Conservation (phyloP, 1,140 invertebrate genomes). For the Diachasma alloeum region DNA sequence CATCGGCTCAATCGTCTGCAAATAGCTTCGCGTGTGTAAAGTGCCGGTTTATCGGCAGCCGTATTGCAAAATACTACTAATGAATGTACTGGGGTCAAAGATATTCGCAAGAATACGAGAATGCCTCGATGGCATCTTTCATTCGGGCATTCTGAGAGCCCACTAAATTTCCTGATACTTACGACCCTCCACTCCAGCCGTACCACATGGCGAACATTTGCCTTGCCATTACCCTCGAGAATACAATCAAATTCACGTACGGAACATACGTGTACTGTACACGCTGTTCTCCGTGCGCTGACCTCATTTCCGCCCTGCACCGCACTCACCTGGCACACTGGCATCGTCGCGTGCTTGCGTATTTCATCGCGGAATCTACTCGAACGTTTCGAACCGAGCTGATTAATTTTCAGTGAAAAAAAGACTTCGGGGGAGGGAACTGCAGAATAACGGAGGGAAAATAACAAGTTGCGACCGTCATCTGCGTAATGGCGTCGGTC, state of each 20-base stretch:
- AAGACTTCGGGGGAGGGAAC: no score
- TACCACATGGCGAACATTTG: neutral
- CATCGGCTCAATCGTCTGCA: no score
- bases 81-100: no score
- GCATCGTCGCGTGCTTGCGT: neutral
- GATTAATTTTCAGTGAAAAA: neutral
- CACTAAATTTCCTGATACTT: neutral
- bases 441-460: neutral
- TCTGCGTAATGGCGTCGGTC: neutral
- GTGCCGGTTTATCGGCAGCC: no score
- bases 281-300: neutral
- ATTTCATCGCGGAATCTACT: neutral
- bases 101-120: no score
- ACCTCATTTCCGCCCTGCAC: constrained; percentile 12
- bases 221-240: neutral
- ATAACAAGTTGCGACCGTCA: no score
- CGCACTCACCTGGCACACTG: neutral
- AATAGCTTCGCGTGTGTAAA: no score
- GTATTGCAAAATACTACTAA: no score
- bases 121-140: neutral
- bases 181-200: neutral
- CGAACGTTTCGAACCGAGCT: neutral
- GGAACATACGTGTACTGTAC: neutral
- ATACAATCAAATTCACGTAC: constrained; percentile 2
- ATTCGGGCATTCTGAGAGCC: no score